These are phyloP conservation scores for Drosophila kambysellisi DNA, from an alignment of 2,888 invertebrate species.

Conservation along the genomic window DNA sequence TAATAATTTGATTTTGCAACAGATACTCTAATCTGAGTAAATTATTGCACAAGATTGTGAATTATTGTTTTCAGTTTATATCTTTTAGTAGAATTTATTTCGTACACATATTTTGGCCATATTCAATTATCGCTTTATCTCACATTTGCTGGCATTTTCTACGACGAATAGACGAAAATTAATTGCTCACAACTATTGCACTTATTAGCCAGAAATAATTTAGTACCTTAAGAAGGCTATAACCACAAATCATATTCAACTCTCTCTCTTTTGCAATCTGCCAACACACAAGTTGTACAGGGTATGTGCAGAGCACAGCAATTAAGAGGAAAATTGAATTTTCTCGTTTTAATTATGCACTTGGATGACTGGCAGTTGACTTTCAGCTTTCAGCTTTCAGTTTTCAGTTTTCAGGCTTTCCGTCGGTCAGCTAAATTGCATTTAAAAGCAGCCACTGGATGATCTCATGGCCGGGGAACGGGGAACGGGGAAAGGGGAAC, in stretches of 20 bases:
- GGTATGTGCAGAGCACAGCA: neutral
- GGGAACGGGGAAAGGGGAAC: too few species aligned
- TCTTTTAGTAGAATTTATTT: neutral
- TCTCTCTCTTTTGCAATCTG: too few species aligned
- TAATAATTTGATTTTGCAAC: neutral
- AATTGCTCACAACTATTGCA: neutral
- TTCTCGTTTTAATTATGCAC: conserved; percentile 50
- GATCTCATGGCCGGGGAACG: neutral
- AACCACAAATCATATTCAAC: neutral
- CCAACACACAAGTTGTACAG: conserved; percentile 2
- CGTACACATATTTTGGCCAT: neutral
- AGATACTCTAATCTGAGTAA: neutral
- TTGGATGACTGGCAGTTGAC: conserved; percentile 37
- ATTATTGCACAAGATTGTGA: neutral
- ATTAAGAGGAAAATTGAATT: neutral
- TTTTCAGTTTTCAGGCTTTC: conserved; percentile 23
- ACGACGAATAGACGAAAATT: neutral
- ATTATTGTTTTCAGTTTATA: neutral
- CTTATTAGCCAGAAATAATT: neutral
- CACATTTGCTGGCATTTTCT: neutral
- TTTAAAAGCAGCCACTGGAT: conserved; percentile 38
- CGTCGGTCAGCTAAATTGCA: conserved; percentile 47
- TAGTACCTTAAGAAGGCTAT: neutral
- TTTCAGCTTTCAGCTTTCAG: conserved; percentile 22
- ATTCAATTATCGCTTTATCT: neutral